A percentile compares a stretch with the other conserved stretches of the same genome.
Conservation (phyloP, 2,113 vertebrate species). For the Octodon degus region DNA sequence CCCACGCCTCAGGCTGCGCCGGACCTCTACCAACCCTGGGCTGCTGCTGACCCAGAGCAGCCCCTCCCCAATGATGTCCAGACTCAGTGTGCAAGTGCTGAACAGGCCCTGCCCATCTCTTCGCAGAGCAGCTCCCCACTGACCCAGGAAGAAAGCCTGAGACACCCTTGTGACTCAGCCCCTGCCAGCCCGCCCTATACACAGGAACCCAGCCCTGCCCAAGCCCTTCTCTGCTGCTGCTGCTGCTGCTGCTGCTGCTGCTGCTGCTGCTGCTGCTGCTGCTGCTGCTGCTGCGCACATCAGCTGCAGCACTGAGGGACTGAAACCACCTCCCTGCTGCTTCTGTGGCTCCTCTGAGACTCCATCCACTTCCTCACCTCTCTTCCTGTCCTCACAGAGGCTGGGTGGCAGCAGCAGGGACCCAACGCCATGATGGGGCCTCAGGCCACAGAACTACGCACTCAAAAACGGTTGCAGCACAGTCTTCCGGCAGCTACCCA, state of each 20-base stretch:
- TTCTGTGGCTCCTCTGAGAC: background rate
- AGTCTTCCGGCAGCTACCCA: background rate
- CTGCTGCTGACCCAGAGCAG: background rate
- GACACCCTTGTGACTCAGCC: background rate
- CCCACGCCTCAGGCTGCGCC: background rate
- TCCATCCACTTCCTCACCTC: background rate
- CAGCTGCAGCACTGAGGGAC: background rate
- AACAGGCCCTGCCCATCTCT: background rate
- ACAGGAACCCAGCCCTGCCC: background rate
- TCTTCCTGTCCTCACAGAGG: background rate
- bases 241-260: too few species aligned
- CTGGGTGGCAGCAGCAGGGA: background rate
- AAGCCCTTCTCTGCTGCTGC: background rate
- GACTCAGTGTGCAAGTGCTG: background rate
- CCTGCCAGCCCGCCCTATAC: background rate
- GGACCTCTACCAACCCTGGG: background rate
- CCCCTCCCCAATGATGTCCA: background rate
- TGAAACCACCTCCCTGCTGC: background rate
- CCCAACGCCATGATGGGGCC: background rate
- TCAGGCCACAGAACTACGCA: background rate
- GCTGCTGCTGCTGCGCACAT: too few species aligned
- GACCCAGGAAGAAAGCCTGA: background rate
- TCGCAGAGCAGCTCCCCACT: background rate
- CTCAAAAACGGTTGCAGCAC: background rate
- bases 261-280: too few species aligned